Percentiles rank a stretch among this genome's conserved stretches.
Conservation (phyloP, 2,113 vertebrate species). For the Fregetta grallaria region DNA sequence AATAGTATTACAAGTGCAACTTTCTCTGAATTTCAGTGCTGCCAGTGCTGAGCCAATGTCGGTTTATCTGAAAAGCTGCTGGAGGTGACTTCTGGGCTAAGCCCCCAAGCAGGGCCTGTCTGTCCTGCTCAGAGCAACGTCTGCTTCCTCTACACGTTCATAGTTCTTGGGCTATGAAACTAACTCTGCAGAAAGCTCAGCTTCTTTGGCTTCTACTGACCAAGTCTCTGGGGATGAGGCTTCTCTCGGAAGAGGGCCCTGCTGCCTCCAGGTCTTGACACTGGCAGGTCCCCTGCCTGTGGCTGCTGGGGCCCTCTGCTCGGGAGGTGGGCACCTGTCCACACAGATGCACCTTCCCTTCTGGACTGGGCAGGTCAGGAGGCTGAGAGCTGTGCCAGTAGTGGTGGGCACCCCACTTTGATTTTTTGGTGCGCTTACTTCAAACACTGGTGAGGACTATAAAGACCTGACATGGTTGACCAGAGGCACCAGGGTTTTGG, state of each 20-base stretch:
- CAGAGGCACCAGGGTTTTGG: neutral
- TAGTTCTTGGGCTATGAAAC: neutral
- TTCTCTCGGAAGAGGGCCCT: neutral
- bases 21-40: neutral
- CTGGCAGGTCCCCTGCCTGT: neutral
- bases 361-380: neutral
- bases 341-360: too few species aligned
- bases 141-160: neutral
- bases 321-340: neutral
- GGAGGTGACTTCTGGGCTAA: neutral
- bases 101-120: accelerated
- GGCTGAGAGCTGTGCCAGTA: neutral
- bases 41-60: neutral
- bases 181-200: neutral
- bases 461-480: neutral
- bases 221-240: neutral
- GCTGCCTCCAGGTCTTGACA: neutral
- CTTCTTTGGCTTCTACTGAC: too few species aligned
- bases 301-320: neutral
- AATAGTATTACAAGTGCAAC: neutral
- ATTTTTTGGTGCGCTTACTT: neutral
- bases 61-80: neutral
- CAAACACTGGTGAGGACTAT: neutral
- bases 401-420: neutral
- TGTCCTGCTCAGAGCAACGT: neutral